phyloP scores from a whole-genome alignment of 2,113 vertebrate species.

The Phalacrocorax aristotelis region DNA sequence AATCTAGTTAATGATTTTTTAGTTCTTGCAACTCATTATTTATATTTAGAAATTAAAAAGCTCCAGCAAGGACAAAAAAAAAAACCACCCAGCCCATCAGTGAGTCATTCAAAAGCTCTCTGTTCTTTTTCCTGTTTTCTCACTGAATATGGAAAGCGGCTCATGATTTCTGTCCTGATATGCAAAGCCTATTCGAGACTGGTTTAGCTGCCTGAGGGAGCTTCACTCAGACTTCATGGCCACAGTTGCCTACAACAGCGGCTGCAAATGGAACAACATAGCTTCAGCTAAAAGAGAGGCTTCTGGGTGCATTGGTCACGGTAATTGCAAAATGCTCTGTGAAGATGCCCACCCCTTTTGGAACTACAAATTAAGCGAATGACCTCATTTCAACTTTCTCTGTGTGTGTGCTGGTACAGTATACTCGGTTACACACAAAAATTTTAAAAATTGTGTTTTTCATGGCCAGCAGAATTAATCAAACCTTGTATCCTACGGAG shows the following conservation, averaged over 20 bases:
- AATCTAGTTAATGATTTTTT: neutral
- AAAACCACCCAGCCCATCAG: neutral
- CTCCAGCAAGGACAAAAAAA: neutral
- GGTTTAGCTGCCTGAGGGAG: slow-evolving; percentile 17
- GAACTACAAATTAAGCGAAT: neutral
- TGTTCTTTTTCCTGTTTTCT: slow-evolving; percentile 63
- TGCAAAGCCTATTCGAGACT: neutral
- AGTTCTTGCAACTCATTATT: neutral
- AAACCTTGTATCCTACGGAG: neutral
- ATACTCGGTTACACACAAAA: neutral
- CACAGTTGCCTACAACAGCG: neutral
- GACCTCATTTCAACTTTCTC: neutral
- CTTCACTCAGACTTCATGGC: neutral
- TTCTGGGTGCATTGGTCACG: neutral
- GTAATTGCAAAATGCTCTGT: neutral
- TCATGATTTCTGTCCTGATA: slow-evolving; percentile 22
- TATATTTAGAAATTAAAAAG: slow-evolving; percentile 38
- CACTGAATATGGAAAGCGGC: slow-evolving; percentile 18
- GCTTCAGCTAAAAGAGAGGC: neutral
- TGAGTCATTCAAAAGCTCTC: neutral
- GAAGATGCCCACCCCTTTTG: neutral
- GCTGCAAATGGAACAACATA: neutral
- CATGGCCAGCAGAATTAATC: neutral
- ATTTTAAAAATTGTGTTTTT: neutral
- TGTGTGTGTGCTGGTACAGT: neutral